These are phyloP conservation scores for Geophilus truncorum DNA, from an alignment of 2,888 invertebrate genomes.

Conservation along the genomic window DNA sequence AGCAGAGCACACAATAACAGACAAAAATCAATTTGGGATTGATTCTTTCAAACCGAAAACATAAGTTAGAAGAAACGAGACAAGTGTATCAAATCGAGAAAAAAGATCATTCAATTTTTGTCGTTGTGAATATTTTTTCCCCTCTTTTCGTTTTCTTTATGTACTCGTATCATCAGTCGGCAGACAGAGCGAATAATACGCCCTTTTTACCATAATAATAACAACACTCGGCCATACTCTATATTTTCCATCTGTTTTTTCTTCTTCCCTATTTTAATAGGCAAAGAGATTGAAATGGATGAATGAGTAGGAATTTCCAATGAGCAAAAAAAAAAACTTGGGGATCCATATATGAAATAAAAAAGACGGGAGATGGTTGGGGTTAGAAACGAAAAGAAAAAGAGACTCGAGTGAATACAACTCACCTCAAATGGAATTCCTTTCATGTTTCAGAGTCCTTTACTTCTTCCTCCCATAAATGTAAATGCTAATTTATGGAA, in stretches of 20 bases:
- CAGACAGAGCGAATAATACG: not conserved
- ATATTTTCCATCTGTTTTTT: not conserved
- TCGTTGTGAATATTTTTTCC: not conserved
- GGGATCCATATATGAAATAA: not conserved
- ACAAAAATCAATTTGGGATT: not conserved
- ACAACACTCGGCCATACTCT: not conserved
- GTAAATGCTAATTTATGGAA: constrained; percentile 15
- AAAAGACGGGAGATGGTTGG: not conserved
- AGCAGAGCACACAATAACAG: not conserved
- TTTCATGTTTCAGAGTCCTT: constrained; percentile 1
- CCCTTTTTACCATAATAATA: constrained; percentile 11
- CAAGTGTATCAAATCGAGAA: not conserved
- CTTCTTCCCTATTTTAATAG: not conserved
- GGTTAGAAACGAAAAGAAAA: not conserved
- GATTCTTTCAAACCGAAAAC: not conserved
- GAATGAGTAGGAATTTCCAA: not conserved
- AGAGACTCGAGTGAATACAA: constrained; percentile 5
- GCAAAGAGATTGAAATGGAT: constrained; percentile 6
- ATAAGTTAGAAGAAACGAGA: not conserved
- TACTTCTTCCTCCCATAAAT: constrained; percentile 8
- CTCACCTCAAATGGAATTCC: constrained; percentile 16
- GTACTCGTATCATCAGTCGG: not conserved
- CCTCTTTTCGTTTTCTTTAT: not conserved
- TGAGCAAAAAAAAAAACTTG: not conserved
- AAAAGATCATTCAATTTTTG: not conserved